These are phyloP conservation scores for Phyllopteryx taeniolatus DNA, from an alignment of 2,113 vertebrate genomes.

Conservation along the genomic window DNA sequence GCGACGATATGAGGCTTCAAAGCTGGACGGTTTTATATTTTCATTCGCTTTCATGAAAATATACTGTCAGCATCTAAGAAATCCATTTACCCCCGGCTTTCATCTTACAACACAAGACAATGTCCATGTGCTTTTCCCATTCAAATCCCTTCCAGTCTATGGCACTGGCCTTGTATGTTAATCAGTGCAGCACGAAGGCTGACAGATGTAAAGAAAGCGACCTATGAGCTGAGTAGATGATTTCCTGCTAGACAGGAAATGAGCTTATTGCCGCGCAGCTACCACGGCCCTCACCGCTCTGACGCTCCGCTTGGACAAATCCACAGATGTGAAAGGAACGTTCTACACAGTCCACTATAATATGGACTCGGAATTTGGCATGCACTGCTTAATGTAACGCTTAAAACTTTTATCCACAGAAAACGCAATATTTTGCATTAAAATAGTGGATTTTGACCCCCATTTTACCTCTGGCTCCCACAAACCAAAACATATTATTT, in stretches of 20 bases:
- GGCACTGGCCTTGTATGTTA: constrained; percentile 29
- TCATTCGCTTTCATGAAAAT: constrained; percentile 13
- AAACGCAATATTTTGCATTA: not conserved
- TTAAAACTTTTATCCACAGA: not conserved
- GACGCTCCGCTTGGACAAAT: constrained; percentile 38
- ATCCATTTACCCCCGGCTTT: constrained; percentile 35
- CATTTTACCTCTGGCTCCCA: not conserved
- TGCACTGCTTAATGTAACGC: not conserved
- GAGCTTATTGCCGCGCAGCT: constrained; percentile 38
- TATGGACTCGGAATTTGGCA: not conserved
- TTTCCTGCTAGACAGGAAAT: constrained; percentile 47
- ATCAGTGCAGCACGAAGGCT: constrained; percentile 31
- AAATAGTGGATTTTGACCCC: not conserved
- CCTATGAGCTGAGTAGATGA: constrained; percentile 36
- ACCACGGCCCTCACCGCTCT: constrained; percentile 23
- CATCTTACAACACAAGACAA: constrained; percentile 30
- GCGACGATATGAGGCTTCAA: not conserved
- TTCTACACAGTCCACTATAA: not conserved
- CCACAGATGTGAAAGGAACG: not conserved
- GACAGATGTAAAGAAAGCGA: constrained; percentile 34
- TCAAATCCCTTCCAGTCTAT: constrained; percentile 10
- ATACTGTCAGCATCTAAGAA: constrained; percentile 19
- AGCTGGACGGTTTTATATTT: constrained; percentile 1
- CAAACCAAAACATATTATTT: too few species aligned
- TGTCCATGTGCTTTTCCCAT: constrained; percentile 26